phyloP scores from a whole-genome alignment of 2,888 invertebrate genomes.

The Marasmarcha lunaedactyla region DNA sequence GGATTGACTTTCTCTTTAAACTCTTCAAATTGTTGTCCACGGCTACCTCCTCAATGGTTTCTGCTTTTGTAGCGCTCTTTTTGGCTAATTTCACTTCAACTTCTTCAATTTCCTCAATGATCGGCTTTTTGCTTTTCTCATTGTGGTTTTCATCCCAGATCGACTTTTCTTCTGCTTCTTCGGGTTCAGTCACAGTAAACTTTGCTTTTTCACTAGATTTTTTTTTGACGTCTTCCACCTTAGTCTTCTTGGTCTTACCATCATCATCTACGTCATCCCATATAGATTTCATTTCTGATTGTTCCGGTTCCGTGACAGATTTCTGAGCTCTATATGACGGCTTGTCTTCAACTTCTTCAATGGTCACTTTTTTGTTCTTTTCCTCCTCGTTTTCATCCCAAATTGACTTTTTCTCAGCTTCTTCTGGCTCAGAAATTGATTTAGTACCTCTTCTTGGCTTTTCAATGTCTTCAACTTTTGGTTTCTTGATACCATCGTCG shows the following conservation, averaged over 20 bases:
- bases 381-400: conserved; percentile 29
- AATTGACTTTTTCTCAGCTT: conserved; percentile 29
- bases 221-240: conserved; percentile 28
- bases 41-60: conserved; percentile 41
- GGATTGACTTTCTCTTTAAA: conserved; percentile 54
- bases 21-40: conserved; percentile 42
- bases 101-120: conserved; percentile 32
- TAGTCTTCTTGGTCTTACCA: conserved; percentile 21
- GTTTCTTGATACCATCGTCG: conserved; percentile 22
- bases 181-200: conserved; percentile 37
- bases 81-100: conserved; percentile 32
- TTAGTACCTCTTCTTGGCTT: conserved; percentile 23
- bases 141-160: conserved; percentile 54
- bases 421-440: conserved; percentile 25
- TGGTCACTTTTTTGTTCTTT: conserved; percentile 20
- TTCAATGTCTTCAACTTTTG: conserved; percentile 28
- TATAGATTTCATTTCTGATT: conserved; percentile 30
- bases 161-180: conserved; percentile 38
- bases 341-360: conserved; percentile 32
- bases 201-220: conserved; percentile 24
- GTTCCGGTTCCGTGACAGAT: conserved; percentile 29
- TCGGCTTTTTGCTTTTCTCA: conserved; percentile 32
- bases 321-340: conserved; percentile 27
- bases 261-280: conserved; percentile 27
- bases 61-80: conserved; percentile 41